Percentiles rank a stretch among this genome's conserved stretches.
Conservation (phyloP, 2,888 invertebrate genomes). For the Nomada fabriciana region DNA sequence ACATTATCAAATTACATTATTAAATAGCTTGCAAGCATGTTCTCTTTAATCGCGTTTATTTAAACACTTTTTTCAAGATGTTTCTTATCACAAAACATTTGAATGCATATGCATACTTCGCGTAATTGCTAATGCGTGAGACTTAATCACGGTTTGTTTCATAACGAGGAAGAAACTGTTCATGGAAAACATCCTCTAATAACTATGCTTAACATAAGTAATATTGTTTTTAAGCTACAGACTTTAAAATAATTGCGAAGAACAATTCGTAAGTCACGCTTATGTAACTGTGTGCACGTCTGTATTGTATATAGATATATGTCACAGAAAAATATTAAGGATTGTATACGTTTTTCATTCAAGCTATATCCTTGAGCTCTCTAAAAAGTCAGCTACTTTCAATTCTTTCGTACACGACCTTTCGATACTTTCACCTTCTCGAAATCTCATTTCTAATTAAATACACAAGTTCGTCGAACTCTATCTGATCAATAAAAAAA, state of each 20-base stretch:
- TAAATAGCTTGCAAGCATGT: no score
- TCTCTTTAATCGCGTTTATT: no score
- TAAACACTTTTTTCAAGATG: not conserved
- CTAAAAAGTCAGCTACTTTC: slow-evolving; percentile 44
- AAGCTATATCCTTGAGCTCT: slow-evolving; percentile 32
- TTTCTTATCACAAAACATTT: not conserved
- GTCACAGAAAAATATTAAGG: not conserved
- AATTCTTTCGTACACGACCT: slow-evolving; percentile 10
- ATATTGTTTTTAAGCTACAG: no score
- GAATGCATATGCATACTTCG: not conserved
- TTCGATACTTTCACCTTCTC: slow-evolving; percentile 45
- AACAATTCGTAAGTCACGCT: no score
- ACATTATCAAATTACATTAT: no score
- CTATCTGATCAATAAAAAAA: not conserved
- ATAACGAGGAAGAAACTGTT: not conserved
- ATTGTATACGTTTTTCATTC: not conserved
- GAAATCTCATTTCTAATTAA: slow-evolving; percentile 3
- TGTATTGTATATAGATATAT: not conserved
- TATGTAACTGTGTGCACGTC: no score
- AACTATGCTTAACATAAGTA: no score
- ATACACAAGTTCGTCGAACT: not conserved
- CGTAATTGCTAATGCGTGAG: not conserved
- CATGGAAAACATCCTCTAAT: no score
- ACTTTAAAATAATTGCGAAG: no score
- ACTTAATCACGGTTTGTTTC: not conserved